Base-by-base conservation (phyloP, 2,888 invertebrate genomes). In the Lomographa bimaculata region DNA sequence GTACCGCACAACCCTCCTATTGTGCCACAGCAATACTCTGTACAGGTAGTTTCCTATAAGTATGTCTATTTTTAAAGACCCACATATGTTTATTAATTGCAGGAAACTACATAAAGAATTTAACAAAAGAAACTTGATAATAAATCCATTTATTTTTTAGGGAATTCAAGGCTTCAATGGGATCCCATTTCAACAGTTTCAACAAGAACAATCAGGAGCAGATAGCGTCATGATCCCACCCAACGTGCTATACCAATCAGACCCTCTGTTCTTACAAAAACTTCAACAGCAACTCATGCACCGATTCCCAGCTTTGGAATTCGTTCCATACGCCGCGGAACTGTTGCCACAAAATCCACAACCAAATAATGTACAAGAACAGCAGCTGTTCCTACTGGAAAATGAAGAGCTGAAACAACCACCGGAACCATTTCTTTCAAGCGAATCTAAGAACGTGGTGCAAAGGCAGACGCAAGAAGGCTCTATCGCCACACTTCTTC, bases 241-340 rank as follows among this genome's bases (percentile, higher is more conserved):
- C 1, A 78, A 76, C 44, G 71, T 79, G 5, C 67, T 91, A 3
- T 91, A 91, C 50, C 90, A 91, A 61, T 84, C 91, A 5, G 90
- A 90, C 52, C 82, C 82, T n/a, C 62, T 71, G 46, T 90, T 79
- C 48, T 62, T 91, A 33, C 87, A 87, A 50, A 87, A 86, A 52
- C 61, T 87, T 11, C 87, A 86, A 57, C 72, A 63, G 17, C 85
- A 85, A 46, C 60, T 85, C 8, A 51, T 81, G 20, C 80, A 87
- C 46, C 69, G 85, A 20, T 82, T 79, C 51, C 82, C 79, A 0
- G 65, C 79, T 2, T 70, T 89, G 1, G 86, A 89, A 46, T 85
- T 86, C 40, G 74, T 86, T 42, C 87, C 89, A 7, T 87, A 89
- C 46, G 61, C 73, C 1, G 70, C 80, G n/a, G 76, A 79, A 24